Conservation (phyloP, 2,888 invertebrate genomes). For the Rugalucina vietnamica region DNA sequence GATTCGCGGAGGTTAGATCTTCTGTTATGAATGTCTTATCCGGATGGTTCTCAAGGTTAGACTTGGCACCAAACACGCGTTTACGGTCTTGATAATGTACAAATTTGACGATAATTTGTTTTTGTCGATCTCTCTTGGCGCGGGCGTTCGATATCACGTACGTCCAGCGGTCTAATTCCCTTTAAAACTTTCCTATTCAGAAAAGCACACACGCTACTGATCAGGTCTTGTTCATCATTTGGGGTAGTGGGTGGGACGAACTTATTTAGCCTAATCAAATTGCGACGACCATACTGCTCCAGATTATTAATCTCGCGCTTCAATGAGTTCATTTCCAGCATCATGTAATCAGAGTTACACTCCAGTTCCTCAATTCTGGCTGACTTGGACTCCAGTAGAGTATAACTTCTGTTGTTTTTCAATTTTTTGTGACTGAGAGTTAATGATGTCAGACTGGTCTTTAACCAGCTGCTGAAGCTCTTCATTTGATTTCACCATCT, state of each 20-base stretch:
- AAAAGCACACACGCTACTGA: neutral
- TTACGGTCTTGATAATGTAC: neutral
- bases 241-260: neutral
- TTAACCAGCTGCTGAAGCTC: neutral
- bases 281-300: neutral
- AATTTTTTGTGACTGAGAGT: neutral
- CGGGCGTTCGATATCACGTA: neutral
- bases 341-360: neutral
- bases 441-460: neutral
- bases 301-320: neutral
- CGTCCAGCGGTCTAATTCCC: neutral
- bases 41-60: neutral
- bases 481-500: neutral
- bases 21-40: neutral
- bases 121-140: neutral
- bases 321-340: neutral
- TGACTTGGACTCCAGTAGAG: neutral
- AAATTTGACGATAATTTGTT: neutral
- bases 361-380: neutral
- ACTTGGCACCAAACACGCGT: neutral
- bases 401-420: neutral
- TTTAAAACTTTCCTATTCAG: neutral
- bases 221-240: neutral
- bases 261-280: neutral
- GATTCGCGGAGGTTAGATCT: neutral